phyloP scores from a whole-genome alignment of 2,888 invertebrate genomes.

The Clostera curtula region DNA sequence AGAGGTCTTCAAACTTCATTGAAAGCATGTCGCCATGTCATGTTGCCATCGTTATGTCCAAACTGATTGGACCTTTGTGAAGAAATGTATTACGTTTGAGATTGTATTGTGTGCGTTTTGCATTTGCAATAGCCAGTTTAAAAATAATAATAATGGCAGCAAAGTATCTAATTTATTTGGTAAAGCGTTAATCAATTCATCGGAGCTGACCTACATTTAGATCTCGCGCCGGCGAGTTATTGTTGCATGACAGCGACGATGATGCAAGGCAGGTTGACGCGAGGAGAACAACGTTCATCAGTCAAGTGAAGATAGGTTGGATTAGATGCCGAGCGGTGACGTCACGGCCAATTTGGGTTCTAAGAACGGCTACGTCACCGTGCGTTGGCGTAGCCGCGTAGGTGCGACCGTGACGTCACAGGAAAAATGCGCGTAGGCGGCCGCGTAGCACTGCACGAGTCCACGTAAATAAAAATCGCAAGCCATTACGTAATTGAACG shows the following conservation, averaged over 20 bases:
- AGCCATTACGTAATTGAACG: constrained; percentile 59
- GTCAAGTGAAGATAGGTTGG: constrained; percentile 17
- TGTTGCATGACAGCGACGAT: constrained; percentile 38
- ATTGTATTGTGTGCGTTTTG: no score
- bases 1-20: no score
- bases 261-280: constrained; percentile 32
- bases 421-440: constrained; percentile 40
- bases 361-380: constrained; percentile 50
- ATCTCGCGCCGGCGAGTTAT: constrained; percentile 37
- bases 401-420: constrained; percentile 65
- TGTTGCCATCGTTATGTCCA: no score
- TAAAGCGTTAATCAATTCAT: constrained; percentile 32
- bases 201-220: constrained; percentile 44
- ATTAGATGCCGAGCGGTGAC: constrained; percentile 42
- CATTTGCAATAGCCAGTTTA: no score
- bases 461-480: constrained; percentile 50
- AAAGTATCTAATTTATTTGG: constrained; percentile 10
- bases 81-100: no score
- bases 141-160: no score
- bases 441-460: constrained; percentile 33
- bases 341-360: constrained; percentile 44
- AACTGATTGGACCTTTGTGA: no score
- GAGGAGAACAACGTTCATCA: constrained; percentile 29
- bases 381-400: constrained; percentile 51
- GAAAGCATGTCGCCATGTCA: no score